Evolutionary conservation across 2,888 invertebrate species (phyloP).

Genomic region (Ormyrus nitidulus): DNA sequence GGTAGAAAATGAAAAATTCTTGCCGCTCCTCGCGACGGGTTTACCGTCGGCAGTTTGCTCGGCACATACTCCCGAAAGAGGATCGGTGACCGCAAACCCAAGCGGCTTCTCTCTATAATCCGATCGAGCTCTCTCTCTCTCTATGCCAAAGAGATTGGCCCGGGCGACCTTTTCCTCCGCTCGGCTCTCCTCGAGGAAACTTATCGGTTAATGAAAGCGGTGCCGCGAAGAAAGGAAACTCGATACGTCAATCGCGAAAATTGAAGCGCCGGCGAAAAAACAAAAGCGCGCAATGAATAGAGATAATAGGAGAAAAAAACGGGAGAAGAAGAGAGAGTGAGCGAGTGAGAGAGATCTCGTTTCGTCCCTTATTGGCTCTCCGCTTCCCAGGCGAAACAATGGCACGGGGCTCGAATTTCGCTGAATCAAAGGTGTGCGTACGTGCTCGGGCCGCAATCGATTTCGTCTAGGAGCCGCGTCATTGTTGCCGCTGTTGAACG

Average conservation of each 20-base stretch:
- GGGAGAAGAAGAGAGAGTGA: slow-evolving; percentile 33
- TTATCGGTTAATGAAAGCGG: slow-evolving; percentile 51
- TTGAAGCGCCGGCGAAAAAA: slow-evolving; percentile 18
- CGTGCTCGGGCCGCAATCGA: slow-evolving; percentile 63
- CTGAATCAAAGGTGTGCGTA: slow-evolving; percentile 73
- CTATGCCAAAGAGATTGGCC: slow-evolving; percentile 28
- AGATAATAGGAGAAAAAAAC: slow-evolving; percentile 16
- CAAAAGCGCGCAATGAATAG: slow-evolving; percentile 35
- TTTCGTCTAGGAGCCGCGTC: slow-evolving; percentile 70
- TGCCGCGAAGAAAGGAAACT: slow-evolving; percentile 16
- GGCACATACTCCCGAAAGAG: slow-evolving; percentile 8
- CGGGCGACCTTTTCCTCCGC: background rate
- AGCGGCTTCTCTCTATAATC: slow-evolving; percentile 33
- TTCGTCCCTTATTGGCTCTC: slow-evolving; percentile 60
- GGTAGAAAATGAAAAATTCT: slow-evolving; percentile 56
- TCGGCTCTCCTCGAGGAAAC: background rate
- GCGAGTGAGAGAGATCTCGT: slow-evolving; percentile 57
- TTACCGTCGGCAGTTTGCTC: background rate
- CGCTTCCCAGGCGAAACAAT: slow-evolving; percentile 68
- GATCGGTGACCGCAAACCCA: slow-evolving; percentile 28
- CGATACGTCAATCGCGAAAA: slow-evolving; percentile 23
- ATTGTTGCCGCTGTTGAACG: slow-evolving; percentile 66
- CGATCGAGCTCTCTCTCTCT: slow-evolving; percentile 26
- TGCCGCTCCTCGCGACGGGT: slow-evolving; percentile 10
- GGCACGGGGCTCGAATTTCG: slow-evolving; percentile 73